A percentile compares a stretch with the other conserved stretches of the same genome.
phyloP scores from a whole-genome alignment of 30 jellyfish, hydroid and myxozoan species.

The Aurelia coerulea region DNA sequence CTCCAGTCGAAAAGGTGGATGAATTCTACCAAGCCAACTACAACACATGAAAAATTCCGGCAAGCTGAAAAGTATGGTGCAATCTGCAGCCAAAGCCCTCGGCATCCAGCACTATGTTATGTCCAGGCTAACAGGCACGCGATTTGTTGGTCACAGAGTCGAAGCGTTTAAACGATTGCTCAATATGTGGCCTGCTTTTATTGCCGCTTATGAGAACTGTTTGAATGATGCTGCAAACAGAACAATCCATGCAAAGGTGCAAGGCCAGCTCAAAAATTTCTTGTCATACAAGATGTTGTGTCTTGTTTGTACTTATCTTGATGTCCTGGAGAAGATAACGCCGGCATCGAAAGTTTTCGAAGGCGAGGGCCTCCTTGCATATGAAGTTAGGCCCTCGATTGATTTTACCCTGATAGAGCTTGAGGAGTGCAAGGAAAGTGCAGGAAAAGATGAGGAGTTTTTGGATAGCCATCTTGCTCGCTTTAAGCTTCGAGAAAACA shows the following conservation, averaged over 20 bases:
- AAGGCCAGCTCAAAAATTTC: conserved; percentile 32
- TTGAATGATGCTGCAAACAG: conserved; percentile 10
- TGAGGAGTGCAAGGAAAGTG: conserved; percentile 31
- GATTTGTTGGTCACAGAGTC: conserved; percentile 74
- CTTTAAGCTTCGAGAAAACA: too few species aligned
- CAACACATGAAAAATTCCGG: conserved; percentile 60
- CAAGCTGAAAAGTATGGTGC: conserved; percentile 23
- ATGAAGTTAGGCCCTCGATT: conserved; percentile 31
- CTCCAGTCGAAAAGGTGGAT: conserved; percentile 45
- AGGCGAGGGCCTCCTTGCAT: conserved; percentile 55
- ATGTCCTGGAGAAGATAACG: conserved; percentile 10
- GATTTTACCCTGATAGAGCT: conserved; percentile 7
- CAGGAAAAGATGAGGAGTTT: too few species aligned
- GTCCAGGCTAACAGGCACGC: conserved; percentile 66
- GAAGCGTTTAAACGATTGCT: conserved; percentile 60
- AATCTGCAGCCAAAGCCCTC: conserved; percentile 35
- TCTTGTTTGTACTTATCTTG: conserved; percentile 43
- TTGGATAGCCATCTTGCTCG: too few species aligned
- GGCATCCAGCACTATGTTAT: conserved; percentile 53
- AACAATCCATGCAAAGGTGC: conserved; percentile 6
- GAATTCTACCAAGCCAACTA: conserved; percentile 48
- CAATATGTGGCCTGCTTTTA: conserved; percentile 77
- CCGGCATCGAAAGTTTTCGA: conserved; percentile 52
- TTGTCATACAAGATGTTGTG: conserved; percentile 5
- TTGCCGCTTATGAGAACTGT: conserved; percentile 61